Conservation (phyloP, 1,140 invertebrate species). For the Drosophila persimilis region DNA sequence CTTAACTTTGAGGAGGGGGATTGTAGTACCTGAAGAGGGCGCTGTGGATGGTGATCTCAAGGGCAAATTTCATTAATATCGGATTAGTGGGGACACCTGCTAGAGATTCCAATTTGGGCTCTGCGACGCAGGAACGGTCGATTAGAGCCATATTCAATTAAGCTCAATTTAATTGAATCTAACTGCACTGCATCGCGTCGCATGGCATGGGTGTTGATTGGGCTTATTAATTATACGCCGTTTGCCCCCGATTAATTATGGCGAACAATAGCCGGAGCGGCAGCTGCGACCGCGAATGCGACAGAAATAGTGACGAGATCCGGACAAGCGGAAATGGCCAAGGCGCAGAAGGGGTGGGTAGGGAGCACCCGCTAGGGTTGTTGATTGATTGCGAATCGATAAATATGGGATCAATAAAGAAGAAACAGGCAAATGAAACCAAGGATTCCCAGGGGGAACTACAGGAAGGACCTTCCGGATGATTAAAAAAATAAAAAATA, state of each 20-base stretch:
- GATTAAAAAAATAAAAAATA: too few species aligned
- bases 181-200: background rate
- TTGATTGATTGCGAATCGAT: slow-evolving; percentile 40
- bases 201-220: slow-evolving; percentile 27
- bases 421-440: too few species aligned
- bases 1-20: too few species aligned
- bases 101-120: slow-evolving; percentile 7
- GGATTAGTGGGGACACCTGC: background rate
- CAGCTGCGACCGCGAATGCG: background rate
- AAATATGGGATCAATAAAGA: slow-evolving; percentile 38
- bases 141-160: slow-evolving; percentile 13
- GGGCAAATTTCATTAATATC: too few species aligned
- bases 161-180: too few species aligned
- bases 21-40: too few species aligned
- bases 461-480: too few species aligned
- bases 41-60: too few species aligned
- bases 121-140: slow-evolving; percentile 3
- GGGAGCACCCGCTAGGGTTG: too few species aligned
- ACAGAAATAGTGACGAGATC: background rate
- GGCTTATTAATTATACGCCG: slow-evolving; percentile 24
- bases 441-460: too few species aligned
- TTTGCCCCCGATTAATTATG: slow-evolving; percentile 31
- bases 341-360: too few species aligned
- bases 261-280: background rate
- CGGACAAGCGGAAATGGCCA: too few species aligned